Percentiles rank a stretch among this genome's conserved stretches.
phyloP scores from a whole-genome alignment of 2,888 invertebrate species.

The Monochamus alternatus region DNA sequence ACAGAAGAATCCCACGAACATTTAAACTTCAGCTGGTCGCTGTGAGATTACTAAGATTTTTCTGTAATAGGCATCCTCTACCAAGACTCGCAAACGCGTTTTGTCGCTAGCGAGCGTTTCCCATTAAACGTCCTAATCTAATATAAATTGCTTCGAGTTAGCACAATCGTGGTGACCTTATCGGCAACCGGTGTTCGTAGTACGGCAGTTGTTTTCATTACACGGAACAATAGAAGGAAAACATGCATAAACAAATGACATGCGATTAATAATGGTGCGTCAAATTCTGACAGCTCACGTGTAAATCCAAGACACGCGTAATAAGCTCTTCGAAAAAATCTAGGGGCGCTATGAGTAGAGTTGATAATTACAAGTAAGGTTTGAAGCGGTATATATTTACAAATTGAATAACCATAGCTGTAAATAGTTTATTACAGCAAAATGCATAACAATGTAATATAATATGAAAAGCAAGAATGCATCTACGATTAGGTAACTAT shows the following conservation, averaged over 20 bases:
- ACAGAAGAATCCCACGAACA: neutral
- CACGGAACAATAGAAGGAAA: conserved; percentile 50
- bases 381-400: too few relatives aligned
- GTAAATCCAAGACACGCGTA: conserved; percentile 53
- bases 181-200: conserved; percentile 8
- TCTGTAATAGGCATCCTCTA: neutral
- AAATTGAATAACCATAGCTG: too few relatives aligned
- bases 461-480: too few relatives aligned
- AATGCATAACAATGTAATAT: too few relatives aligned
- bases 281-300: conserved; percentile 51
- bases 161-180: conserved; percentile 18
- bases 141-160: conserved; percentile 24
- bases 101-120: conserved; percentile 9
- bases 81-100: neutral
- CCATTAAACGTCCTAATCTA: conserved; percentile 20
- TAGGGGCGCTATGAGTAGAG: conserved; percentile 16
- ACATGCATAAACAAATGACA: conserved; percentile 54
- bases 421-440: too few relatives aligned
- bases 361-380: too few relatives aligned
- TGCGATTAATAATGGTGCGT: conserved; percentile 54
- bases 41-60: neutral
- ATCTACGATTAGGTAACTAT: too few relatives aligned
- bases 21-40: neutral
- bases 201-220: conserved; percentile 42
- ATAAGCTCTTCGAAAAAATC: conserved; percentile 26